phyloP scores from a whole-genome alignment of 2,113 vertebrate species.

The Saimiri boliviensis region DNA sequence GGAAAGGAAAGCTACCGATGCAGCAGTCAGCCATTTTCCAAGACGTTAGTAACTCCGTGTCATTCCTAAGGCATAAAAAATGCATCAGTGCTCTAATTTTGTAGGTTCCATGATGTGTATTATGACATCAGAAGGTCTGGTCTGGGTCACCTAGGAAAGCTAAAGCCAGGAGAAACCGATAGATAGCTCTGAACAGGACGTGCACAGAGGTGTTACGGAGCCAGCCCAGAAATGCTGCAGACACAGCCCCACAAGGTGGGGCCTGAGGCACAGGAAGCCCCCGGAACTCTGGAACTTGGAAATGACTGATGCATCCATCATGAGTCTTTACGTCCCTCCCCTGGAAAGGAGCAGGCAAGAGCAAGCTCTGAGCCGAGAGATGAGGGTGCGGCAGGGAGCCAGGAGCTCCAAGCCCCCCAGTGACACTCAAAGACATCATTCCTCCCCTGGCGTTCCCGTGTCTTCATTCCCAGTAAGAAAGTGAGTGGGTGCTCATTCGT shows the following conservation, averaged over 20 bases:
- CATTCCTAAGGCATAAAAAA: not conserved
- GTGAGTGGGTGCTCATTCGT: not conserved
- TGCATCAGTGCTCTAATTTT: not conserved
- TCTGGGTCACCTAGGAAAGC: not conserved
- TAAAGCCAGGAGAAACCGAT: not conserved
- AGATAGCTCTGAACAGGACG: not conserved
- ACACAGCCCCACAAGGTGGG: not conserved
- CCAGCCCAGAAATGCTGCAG: not conserved
- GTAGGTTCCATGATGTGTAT: not conserved
- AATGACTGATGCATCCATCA: not conserved
- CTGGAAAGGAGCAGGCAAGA: not conserved
- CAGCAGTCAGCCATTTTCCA: not conserved
- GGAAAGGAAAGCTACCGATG: not conserved
- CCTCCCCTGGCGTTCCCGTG: not conserved
- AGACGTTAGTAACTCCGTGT: not conserved
- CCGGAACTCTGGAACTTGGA: not conserved
- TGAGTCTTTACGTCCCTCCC: fast-evolving
- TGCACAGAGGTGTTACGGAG: fast-evolving
- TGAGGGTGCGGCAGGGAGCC: not conserved
- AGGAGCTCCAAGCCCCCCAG: not conserved
- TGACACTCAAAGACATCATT: not conserved
- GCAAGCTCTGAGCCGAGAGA: not conserved
- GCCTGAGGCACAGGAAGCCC: not conserved
- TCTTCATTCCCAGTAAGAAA: not conserved
- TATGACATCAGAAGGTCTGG: not conserved